Evolutionary conservation across 2,888 invertebrate genomes (phyloP), one percentile per base, ranked within the genome.

Genomic region (Perdita meconis): DNA sequence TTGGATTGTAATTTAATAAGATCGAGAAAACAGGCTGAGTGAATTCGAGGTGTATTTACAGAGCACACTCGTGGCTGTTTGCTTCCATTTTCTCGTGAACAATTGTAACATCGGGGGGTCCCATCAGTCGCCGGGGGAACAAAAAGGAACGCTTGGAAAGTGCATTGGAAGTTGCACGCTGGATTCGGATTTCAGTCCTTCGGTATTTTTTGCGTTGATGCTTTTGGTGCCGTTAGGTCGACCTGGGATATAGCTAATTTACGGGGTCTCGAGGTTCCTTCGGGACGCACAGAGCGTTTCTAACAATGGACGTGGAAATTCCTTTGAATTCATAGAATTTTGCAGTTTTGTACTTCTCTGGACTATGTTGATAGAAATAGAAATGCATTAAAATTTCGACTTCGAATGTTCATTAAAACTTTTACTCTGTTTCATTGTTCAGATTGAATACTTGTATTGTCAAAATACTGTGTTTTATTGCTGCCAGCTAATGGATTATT

Each of bases 161-260:
- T 64, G 42, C 56, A 38, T 40, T 42, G 64, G 38, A 68, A 40
- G 51, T 24, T 36, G 38, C 22, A 56, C 44, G 61, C 70, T 42
- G 2, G 56, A 65, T 69, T 80, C 67, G 66, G 80, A 71, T 79
- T 79, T 80, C 75, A 53, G 57, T 42, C 61, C 67, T 38, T 44
- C 50, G 50, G 59, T 12, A 24, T 68, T 66, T 66, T 66, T 73
- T 47, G 44, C 56, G 22, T 34, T 36, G 47, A 34, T 63, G 63
- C 40, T 60, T 44, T 34, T 19, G 30, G 50, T 69, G 53, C 68
- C 61, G 69, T 36, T 55, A 59, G 47, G 36, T 42, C 55, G 71
- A 70, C 75, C 71, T 22, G 80, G 44, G 47, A 30, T 40, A 56
- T 44, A 50, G 36, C 36, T 68, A 61, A 80, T 75, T 80, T 80